These are phyloP conservation scores for Cetonia aurata DNA, from an alignment of 2,888 invertebrate species.

Conservation along the genomic window DNA sequence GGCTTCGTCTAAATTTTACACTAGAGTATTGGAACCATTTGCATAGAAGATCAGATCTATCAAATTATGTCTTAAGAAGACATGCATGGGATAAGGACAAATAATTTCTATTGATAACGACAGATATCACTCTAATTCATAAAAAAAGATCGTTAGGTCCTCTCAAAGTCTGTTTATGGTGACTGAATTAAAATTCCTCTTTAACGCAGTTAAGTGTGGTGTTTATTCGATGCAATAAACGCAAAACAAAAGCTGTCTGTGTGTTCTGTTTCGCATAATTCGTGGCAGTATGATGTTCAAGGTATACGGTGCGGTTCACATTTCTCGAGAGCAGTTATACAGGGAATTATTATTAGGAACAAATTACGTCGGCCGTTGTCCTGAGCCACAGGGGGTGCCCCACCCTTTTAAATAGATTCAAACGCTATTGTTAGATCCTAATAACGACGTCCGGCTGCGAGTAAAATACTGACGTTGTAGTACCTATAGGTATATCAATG, in stretches of 20 bases:
- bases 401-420: conserved; percentile 50
- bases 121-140: too few species aligned
- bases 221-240: conserved; percentile 40
- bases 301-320: neutral
- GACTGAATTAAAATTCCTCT: too few species aligned
- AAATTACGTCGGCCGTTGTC: conserved; percentile 55
- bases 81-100: too few species aligned
- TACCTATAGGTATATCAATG: conserved; percentile 30
- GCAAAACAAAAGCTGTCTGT: conserved; percentile 52
- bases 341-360: conserved; percentile 49
- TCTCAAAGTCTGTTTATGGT: too few species aligned
- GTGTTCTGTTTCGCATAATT: conserved; percentile 48
- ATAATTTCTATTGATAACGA: too few species aligned
- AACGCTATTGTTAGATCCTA: conserved; percentile 40
- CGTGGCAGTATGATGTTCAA: conserved; percentile 49
- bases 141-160: too few species aligned
- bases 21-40: too few species aligned
- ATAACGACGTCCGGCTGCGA: conserved; percentile 22
- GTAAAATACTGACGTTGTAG: neutral
- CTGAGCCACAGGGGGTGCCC: conserved; percentile 63
- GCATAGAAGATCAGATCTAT: too few species aligned
- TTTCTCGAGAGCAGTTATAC: too few species aligned
- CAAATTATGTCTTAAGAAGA: too few species aligned
- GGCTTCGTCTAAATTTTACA: too few species aligned
- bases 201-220: too few species aligned